Base-by-base conservation (phyloP, 2,113 vertebrate species). In the Lepus europaeus region DNA sequence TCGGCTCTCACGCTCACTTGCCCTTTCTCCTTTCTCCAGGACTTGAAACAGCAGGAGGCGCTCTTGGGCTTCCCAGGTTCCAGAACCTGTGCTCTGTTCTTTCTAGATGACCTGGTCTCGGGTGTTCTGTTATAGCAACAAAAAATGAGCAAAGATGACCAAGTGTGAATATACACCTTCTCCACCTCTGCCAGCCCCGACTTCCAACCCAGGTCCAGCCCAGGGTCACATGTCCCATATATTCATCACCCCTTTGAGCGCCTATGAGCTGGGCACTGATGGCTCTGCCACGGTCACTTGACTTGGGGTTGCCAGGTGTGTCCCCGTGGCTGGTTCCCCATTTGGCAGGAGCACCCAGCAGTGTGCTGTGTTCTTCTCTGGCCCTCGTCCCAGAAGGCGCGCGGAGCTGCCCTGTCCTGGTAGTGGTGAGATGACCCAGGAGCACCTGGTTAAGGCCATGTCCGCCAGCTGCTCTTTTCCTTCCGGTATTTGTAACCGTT, bases 351-450 rank as follows among this genome's bases (percentile, higher is more conserved):
- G 39, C 9, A 22, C 25, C 33, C 23, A 56, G 39, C 5, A 17
- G 7, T 7, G 1, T 22, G 63, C 53, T 63, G 6, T 9, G 45
- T 13, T 63, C 31, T 0, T 0, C 1, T 19, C 56, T 19, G 19
- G 36, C 61, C 6, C 49, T 0, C 2, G 0, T 22, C 83, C 19
- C 61, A 64, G 91, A 64, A 63, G 36, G 6, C 0, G 1, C 36
- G 1, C 2, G 0, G 0, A 1, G 45, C 19, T 2, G 0, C 16
- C 53, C 9, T 27, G 59, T 59, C 49, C 33, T 5, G 2, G 39
- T 4, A n/a, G 23, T 25, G 11, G 77, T 11, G 10, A 56, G 3
- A 19, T 39, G 14, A 66, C 39, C 31, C 14, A 33, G 5, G 31
- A 59, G n/a, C 9, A 3, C n/a, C 20, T 3, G 19, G 4, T 72